Evolutionary conservation across 2,888 invertebrate genomes (phyloP).

Genomic region (Ormyrus rosae): DNA sequence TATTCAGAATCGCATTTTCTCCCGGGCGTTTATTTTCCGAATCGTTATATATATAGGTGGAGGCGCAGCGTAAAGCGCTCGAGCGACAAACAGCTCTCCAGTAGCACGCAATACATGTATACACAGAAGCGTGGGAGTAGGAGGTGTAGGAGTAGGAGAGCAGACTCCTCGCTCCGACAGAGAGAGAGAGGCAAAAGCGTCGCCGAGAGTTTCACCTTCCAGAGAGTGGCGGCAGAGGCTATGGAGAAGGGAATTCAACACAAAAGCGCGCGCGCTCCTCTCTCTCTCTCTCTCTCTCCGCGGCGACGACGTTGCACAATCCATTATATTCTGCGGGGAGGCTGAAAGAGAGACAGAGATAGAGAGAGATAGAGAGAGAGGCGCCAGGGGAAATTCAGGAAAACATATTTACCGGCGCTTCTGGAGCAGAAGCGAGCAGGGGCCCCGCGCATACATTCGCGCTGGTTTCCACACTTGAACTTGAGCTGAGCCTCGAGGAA

Average conservation of each 20-base stretch:
- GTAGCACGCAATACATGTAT: no score
- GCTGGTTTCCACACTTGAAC: slow-evolving; percentile 26
- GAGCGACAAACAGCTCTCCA: no score
- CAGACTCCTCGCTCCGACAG: neutral
- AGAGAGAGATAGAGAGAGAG: neutral
- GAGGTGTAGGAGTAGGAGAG: neutral
- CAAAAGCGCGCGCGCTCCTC: slow-evolving; percentile 7
- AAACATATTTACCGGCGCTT: slow-evolving; percentile 31
- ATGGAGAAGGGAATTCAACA: slow-evolving; percentile 30
- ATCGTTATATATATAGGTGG: neutral
- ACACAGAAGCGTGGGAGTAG: no score
- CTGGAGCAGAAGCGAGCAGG: neutral
- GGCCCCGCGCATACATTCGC: neutral
- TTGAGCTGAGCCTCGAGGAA: slow-evolving; percentile 17
- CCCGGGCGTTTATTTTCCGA: no score
- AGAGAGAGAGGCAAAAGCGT: neutral
- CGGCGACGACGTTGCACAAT: slow-evolving; percentile 9
- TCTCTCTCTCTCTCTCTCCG: neutral
- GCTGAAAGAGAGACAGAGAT: no score
- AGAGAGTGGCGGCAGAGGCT: neutral
- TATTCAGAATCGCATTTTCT: no score
- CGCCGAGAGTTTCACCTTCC: slow-evolving; percentile 16
- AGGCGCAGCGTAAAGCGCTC: neutral
- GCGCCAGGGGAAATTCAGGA: slow-evolving; percentile 32
- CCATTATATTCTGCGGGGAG: slow-evolving; percentile 18